Evolutionary conservation across 2,888 invertebrate genomes (phyloP), one percentile per base, ranked within the genome.

Genomic region (Ectemnius lituratus): DNA sequence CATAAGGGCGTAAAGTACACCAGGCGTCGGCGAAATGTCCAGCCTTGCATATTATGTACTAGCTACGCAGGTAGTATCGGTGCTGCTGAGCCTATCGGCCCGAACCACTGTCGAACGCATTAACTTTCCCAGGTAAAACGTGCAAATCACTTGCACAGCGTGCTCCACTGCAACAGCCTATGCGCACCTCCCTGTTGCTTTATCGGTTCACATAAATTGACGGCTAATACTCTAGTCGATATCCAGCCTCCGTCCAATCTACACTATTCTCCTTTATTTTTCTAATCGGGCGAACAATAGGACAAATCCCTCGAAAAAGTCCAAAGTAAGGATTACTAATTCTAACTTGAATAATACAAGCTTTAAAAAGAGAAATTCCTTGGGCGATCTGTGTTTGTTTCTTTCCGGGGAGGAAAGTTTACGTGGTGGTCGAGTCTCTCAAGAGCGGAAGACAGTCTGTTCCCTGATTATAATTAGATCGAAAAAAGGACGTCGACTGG

Each of bases 131-230:
- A 13, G 58, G 65, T 67, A 62, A 73, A 70, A 60, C 70, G 56
- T 68, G 75, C 82, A 82, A 82, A 82, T 82, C 82, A 82, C 77
- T 71, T 52, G 61, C 60, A 52, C 52, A 20, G 62, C 46, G 37
- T 37, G 70, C 56, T 52, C 37, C 37, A 11, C 37, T 70, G 64
- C 16, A 52, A 52, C 52, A 14, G 64, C 67, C 70, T 76, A 67
- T 62, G 72, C 61, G 56, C 58, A 23, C 66, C 49, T 62, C 65
- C 45, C 49, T 8, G 23, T 69, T 73, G 83, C 75, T 82, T 84
- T 85, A 85, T 85, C 85, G 84, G 72, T 75, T 6, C 13, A 45
- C 60, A 64, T 62, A 67, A 73, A 72, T 66, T 64, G 62, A 2
- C 56, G 57, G 59, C 56, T 72, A 72, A 77, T 75, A 62, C 68